Evolutionary conservation across 2,113 vertebrate genomes (phyloP).

Genomic region (Lasiurus borealis): DNA sequence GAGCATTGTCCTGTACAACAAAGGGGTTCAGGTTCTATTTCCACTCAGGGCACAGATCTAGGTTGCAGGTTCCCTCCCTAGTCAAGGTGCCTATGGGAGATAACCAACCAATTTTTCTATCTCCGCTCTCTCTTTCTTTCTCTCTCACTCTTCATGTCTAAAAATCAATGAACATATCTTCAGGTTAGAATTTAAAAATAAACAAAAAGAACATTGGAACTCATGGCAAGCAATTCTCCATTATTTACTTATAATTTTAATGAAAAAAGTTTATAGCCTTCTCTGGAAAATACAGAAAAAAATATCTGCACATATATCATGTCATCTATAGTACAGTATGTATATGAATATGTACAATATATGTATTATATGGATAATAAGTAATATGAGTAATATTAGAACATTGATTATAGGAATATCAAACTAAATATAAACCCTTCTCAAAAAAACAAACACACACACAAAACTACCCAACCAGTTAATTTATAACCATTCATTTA

Average conservation of each 20-base stretch:
- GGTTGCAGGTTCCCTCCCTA: no score
- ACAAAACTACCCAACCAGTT: neutral
- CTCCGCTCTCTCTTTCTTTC: no score
- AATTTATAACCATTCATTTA: neutral
- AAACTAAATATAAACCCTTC: neutral
- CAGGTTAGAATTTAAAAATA: no score
- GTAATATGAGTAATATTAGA: neutral
- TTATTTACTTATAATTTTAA: neutral
- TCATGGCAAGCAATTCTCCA: neutral
- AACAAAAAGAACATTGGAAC: neutral
- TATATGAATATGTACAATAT: neutral
- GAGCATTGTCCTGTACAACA: no score
- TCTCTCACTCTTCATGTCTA: no score
- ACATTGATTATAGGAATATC: neutral
- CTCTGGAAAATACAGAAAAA: slow-evolving; percentile 12
- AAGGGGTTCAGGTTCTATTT: no score
- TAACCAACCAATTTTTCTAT: no score
- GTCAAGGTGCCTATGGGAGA: no score
- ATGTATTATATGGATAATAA: neutral
- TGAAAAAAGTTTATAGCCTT: neutral
- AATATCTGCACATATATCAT: neutral
- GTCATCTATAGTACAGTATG: neutral
- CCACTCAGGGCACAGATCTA: no score
- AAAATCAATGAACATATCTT: no score
- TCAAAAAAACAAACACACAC: neutral